Percentiles rank a stretch among this genome's conserved stretches.
These are phyloP conservation scores for human DNA, from an alignment of 2,113 vertebrate genomes.

Conservation along the genomic window DNA sequence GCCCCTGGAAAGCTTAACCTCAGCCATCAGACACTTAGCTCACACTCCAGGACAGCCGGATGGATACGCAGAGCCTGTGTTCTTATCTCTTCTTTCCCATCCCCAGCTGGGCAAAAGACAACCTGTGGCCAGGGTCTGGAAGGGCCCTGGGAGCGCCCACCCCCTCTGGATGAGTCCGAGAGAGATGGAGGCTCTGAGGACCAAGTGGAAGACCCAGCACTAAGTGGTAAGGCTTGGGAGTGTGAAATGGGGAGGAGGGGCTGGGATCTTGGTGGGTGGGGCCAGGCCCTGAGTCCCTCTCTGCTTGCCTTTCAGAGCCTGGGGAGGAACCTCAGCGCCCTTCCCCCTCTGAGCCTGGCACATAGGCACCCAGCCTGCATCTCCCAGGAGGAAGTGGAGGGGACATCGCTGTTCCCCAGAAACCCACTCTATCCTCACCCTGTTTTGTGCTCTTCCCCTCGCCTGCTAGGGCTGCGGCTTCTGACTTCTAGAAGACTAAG, in stretches of 20 bases:
- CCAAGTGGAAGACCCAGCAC: constrained; percentile 33
- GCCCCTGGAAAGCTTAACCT: neutral
- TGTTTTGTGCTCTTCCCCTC: constrained; percentile 46
- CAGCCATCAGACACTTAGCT: neutral
- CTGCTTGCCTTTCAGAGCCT: constrained; percentile 61
- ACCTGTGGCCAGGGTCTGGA: constrained; percentile 74
- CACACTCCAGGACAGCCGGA: neutral
- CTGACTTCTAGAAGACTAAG: constrained; percentile 74
- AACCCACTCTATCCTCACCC: constrained; percentile 38
- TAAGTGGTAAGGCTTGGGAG: constrained; percentile 47
- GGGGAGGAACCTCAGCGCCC: constrained; percentile 54
- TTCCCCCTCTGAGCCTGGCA: constrained; percentile 65
- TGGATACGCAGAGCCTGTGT: neutral
- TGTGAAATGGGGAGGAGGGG: neutral
- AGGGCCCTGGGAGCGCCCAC: constrained; percentile 75
- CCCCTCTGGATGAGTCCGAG: constrained; percentile 77
- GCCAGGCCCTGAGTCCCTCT: constrained; percentile 9
- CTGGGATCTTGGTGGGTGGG: neutral
- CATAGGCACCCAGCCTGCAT: constrained; percentile 45
- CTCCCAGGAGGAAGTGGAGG: constrained; percentile 59
- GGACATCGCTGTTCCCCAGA: constrained; percentile 49
- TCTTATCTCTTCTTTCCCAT: neutral
- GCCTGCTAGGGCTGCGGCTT: constrained; percentile 76
- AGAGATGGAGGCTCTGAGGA: constrained; percentile 69
- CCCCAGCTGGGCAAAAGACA: constrained; percentile 68